Evolutionary conservation across 1,140 invertebrate genomes (phyloP).

Genomic region (Leptopilina clavipes): DNA sequence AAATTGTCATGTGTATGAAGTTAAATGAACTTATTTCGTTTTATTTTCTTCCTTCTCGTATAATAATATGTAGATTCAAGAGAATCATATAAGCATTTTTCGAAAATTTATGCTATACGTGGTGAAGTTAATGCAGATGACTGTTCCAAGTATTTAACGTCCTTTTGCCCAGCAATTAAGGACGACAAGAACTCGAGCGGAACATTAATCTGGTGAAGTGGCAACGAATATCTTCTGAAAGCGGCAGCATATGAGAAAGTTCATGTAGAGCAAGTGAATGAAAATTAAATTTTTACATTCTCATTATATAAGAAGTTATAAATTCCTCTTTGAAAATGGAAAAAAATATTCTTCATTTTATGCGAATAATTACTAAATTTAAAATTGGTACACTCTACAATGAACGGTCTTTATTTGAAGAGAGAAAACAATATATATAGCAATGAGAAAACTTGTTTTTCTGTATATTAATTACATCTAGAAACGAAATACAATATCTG

Average conservation of each 20-base stretch:
- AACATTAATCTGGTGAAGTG: slow-evolving; percentile 16
- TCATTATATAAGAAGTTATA: neutral
- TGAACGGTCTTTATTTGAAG: too few relatives aligned
- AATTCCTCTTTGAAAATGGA: neutral
- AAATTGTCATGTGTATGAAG: neutral
- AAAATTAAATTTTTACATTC: slow-evolving; percentile 25
- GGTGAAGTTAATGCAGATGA: slow-evolving; percentile 20
- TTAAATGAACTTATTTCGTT: neutral
- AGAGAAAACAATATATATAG: too few relatives aligned
- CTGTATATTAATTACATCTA: too few relatives aligned
- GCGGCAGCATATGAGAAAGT: slow-evolving; percentile 17
- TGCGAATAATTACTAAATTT: neutral
- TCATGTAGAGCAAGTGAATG: neutral
- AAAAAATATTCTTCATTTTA: neutral
- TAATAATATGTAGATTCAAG: neutral
- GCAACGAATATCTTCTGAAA: slow-evolving; percentile 1
- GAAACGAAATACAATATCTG: too few relatives aligned
- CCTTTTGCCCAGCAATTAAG: slow-evolving; percentile 22
- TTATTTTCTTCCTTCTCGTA: neutral
- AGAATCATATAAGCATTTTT: neutral
- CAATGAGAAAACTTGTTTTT: too few relatives aligned
- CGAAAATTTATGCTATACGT: neutral
- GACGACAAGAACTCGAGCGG: slow-evolving; percentile 2
- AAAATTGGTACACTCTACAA: too few relatives aligned
- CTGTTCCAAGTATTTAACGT: slow-evolving; percentile 21